Percentiles rank a stretch among this genome's conserved stretches.
These are phyloP conservation scores for Epinephelus fuscoguttatus DNA, from an alignment of 2,113 vertebrate genomes.

Conservation along the genomic window DNA sequence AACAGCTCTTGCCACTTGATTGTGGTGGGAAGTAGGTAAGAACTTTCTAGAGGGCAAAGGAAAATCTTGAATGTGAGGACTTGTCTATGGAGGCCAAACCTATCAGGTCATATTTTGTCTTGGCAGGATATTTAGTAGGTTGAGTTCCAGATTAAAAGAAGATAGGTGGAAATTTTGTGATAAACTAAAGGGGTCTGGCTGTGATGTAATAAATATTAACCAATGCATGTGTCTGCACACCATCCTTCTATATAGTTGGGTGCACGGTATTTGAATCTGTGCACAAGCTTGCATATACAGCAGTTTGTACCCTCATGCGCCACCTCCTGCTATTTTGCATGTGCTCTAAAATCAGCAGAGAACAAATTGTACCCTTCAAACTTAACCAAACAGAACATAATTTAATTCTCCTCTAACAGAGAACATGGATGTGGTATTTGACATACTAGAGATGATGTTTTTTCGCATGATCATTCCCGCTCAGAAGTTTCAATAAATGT, in stretches of 20 bases:
- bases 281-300: slow-evolving; percentile 5
- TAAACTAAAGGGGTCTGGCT: slow-evolving; percentile 15
- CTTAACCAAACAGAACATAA: slow-evolving; percentile 49
- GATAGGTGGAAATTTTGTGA: neutral
- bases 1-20: slow-evolving; percentile 32
- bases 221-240: slow-evolving; percentile 11
- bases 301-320: slow-evolving; percentile 1
- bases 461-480: neutral
- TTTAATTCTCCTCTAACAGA: slow-evolving; percentile 23
- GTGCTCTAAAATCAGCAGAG: slow-evolving; percentile 33
- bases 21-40: slow-evolving; percentile 23
- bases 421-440: slow-evolving; percentile 41
- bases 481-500: slow-evolving; percentile 1
- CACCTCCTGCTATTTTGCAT: slow-evolving; percentile 42
- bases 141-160: slow-evolving; percentile 24
- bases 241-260: neutral
- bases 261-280: slow-evolving; percentile 5
- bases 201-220: slow-evolving; percentile 24
- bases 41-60: slow-evolving; percentile 11
- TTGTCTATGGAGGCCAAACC: neutral
- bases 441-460: neutral
- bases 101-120: slow-evolving; percentile 11
- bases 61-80: slow-evolving; percentile 4
- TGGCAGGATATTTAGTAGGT: slow-evolving; percentile 13
- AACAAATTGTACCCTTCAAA: slow-evolving; percentile 57